Base-by-base conservation (phyloP, 1,140 invertebrate genomes). In the Vanessa tameamea region DNA sequence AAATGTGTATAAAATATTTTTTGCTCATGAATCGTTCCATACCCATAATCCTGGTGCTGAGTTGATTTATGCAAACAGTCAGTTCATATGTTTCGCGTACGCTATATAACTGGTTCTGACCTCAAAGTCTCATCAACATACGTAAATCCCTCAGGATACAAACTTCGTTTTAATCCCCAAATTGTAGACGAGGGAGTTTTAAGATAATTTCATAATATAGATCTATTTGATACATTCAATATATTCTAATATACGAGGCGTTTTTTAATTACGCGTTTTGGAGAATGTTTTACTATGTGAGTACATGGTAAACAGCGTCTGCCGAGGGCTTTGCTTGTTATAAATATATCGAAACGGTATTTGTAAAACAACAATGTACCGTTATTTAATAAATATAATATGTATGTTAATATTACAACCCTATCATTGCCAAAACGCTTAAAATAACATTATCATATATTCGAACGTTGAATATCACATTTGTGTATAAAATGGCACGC, bases 121-220 rank as follows among this genome's bases (percentile, higher is more conserved):
- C 89, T 87, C 86, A 85, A 79, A 83, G 76, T 83, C 85, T 91
- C 87, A 89, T 90, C 87, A 89, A 81, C 82, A 86, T 85, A 84
- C 84, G 84, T 78, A 86, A 87, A 87, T 90, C 85, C 84, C 82
- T 71, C 80, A 69, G 79, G 85, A 82, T 80, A 74, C 48, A 63
- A 78, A 73, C 72, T 77, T 71, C 57, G 14, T 59, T 64, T 11
- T 67, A 50, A 74, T 76, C 50, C 55, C 71, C 11, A 47, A 55
- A 72, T 69, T 72, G 66, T 72, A 53, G 59, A 31, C 26, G 6
- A 69, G 31, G 70, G 69, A 75, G 59, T 72, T 75, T 65, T 64
- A 53, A 61, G 57, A 37, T 37, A 61, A 13, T 37, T 3, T 61
- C 57, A 6, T n/a, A 61, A 61, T 61, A 43, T n/a, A 26, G 12